Base-by-base conservation (phyloP, 2,113 vertebrate genomes). In the Sinocyclocheilus anshuiensis region DNA sequence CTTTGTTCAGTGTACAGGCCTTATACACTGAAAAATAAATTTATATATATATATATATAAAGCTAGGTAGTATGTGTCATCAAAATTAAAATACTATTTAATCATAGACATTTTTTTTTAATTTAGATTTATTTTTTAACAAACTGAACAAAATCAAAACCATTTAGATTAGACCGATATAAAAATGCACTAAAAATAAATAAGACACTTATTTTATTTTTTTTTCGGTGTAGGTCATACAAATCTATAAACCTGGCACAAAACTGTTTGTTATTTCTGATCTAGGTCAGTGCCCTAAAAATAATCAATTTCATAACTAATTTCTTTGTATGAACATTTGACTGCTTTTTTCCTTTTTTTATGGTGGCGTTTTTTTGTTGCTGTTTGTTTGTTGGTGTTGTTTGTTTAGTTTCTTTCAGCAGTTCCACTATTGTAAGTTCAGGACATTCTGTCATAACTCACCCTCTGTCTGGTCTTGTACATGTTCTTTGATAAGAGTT, bases 401-500 rank as follows among this genome's bases (percentile, higher is more conserved):
- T 33, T 33, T 55, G 50, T 53, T 53, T 69, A 3, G 65, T 69
- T 72, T 36, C 7, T 61, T 63, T 10, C 59, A 72, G 69, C 33
- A 39, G 12, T 74, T 45, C 29, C 67, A 20, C 3, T 71, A 42
- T 13, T 74, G 20, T 42, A 39, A 72, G 4, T 74, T 74, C 20
- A 74, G 36, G 0, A 79, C 24, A 24, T 26, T 26, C 36, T 24
- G 5, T 65, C 53, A 67, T 22, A 81, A 86, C 97, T 97, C 91
- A 99, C 98, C 93, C 96, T 92, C 85, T 99, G 96, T 29, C 98
- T 95, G 91, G 98, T 99, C 90, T 96, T 96, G 91, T 99, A 99
- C 94, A 99, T 97, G 93, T 98, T 99, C 92, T 98, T 97, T 76
- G 97, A 97, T 91, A 99, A 84, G 89, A 99, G 95, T 72, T 98